These are phyloP conservation scores for Aramus guarauna DNA, from an alignment of 2,113 vertebrate genomes.

Conservation along the genomic window DNA sequence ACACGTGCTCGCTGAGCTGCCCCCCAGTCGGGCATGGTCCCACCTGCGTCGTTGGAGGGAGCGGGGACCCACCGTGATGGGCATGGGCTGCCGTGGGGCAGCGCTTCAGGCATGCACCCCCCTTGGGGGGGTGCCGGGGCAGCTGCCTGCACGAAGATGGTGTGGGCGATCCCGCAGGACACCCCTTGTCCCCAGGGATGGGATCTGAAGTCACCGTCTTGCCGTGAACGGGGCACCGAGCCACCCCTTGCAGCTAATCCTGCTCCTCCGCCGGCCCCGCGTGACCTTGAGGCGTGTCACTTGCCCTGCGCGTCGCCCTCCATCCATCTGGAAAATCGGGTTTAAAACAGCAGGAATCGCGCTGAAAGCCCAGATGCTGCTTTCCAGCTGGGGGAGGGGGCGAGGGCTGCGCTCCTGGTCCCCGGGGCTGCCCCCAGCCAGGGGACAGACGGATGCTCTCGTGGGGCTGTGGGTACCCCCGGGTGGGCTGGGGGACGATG, in stretches of 20 bases:
- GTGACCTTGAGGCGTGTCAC: conserved; percentile 42
- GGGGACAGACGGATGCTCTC: accelerated
- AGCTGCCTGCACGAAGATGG: neutral
- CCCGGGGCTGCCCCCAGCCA: neutral
- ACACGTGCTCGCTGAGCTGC: accelerated
- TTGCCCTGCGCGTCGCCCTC: conserved; percentile 12
- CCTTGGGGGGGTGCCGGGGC: neutral
- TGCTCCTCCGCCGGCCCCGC: neutral
- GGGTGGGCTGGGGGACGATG: no score
- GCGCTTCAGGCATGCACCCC: neutral
- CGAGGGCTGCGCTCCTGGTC: accelerated
- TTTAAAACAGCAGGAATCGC: conserved; percentile 15
- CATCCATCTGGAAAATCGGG: conserved; percentile 57
- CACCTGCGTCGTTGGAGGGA: neutral
- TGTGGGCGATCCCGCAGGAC: neutral
- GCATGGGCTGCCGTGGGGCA: neutral
- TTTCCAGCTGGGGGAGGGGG: conserved; percentile 29
- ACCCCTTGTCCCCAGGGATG: accelerated
- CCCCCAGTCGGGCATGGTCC: accelerated
- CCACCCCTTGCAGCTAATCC: neutral
- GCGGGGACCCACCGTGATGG: accelerated
- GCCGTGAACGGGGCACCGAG: neutral
- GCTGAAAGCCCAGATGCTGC: conserved; percentile 42
- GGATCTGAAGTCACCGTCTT: neutral
- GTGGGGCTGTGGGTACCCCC: neutral